Percentiles rank a stretch among this genome's conserved stretches.
These are phyloP conservation scores for Apodemus speciosus DNA, from an alignment of 2,113 vertebrate genomes.

Conservation along the genomic window DNA sequence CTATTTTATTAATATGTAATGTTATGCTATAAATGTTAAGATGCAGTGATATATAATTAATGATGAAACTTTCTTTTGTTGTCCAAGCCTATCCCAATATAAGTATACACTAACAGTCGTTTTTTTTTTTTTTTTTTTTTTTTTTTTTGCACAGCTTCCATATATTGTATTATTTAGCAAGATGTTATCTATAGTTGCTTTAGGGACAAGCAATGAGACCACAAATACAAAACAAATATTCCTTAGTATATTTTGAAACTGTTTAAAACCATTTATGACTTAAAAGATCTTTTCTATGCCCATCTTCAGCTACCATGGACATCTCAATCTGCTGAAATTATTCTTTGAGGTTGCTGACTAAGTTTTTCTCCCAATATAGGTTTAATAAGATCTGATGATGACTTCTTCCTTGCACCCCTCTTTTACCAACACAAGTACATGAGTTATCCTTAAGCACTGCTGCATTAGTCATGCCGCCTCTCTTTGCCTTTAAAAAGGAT, in stretches of 20 bases:
- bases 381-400: neutral
- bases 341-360: neutral
- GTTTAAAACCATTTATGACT: neutral
- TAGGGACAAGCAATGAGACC: neutral
- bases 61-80: neutral
- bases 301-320: neutral
- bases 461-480: fast-evolving
- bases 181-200: neutral
- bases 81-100: neutral
- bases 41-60: neutral
- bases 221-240: neutral
- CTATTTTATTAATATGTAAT: neutral
- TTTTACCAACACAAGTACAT: neutral
- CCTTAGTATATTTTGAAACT: neutral
- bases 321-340: fast-evolving
- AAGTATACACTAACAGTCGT: neutral
- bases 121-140: no score
- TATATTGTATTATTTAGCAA: neutral
- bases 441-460: neutral
- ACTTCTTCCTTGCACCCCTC: neutral
- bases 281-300: neutral
- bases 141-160: no score
- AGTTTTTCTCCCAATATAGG: neutral
- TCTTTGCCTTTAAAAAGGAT: neutral
- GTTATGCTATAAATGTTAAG: neutral